Percentiles rank a stretch among this genome's conserved stretches.
phyloP scores from a whole-genome alignment of 2,113 vertebrate genomes.

The Arenaria interpres region DNA sequence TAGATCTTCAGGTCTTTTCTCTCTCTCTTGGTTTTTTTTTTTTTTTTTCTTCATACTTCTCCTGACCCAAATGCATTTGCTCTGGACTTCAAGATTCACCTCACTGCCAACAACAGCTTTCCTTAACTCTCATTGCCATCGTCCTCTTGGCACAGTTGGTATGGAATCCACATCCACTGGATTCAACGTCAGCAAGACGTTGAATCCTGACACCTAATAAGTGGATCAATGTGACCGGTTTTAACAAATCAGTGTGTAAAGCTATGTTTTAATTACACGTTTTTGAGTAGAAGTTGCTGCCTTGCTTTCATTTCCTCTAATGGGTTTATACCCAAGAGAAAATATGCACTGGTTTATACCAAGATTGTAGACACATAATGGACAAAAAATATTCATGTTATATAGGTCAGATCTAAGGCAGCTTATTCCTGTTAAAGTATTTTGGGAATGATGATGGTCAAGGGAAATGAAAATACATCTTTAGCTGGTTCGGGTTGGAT shows the following conservation, averaged over 20 bases:
- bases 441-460: neutral
- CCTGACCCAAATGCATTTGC: conserved; percentile 36
- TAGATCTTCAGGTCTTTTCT: neutral
- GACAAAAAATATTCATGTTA: neutral
- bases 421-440: neutral
- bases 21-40: neutral
- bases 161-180: conserved; percentile 54
- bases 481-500: neutral
- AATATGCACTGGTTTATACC: neutral
- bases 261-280: neutral
- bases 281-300: neutral
- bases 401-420: neutral
- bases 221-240: neutral
- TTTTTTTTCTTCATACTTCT: neutral
- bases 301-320: neutral
- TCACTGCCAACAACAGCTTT: conserved; percentile 68
- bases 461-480: neutral
- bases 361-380: neutral
- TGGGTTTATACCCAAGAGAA: neutral
- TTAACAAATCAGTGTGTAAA: neutral
- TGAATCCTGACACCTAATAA: neutral
- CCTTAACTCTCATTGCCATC: conserved; percentile 69
- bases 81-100: conserved; percentile 45
- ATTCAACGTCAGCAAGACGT: conserved; percentile 67
- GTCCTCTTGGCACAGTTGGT: neutral